phyloP scores from a whole-genome alignment of 2,888 invertebrate genomes.

The Ceraclea dissimilis region DNA sequence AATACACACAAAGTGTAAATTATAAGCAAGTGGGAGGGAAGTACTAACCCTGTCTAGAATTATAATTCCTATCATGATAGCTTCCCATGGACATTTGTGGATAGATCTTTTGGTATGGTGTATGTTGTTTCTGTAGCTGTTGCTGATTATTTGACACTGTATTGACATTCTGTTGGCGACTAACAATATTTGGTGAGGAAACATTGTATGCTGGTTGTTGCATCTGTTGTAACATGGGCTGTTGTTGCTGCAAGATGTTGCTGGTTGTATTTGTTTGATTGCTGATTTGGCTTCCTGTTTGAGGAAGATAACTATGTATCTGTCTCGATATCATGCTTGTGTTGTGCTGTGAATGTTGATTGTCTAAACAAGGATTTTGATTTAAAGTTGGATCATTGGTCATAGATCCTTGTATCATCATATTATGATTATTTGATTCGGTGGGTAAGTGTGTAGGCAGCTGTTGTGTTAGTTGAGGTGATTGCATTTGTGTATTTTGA shows the following conservation, averaged over 20 bases:
- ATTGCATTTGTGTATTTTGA: slow-evolving; percentile 32
- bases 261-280: slow-evolving; percentile 5
- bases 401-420: slow-evolving; percentile 19
- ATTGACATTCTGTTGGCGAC: slow-evolving; percentile 7
- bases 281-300: slow-evolving; percentile 4
- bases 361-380: slow-evolving; percentile 8
- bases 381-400: slow-evolving; percentile 6
- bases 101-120: slow-evolving; percentile 21
- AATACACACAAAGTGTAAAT: not conserved
- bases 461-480: slow-evolving; percentile 37
- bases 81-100: slow-evolving; percentile 14
- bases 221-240: slow-evolving; percentile 21
- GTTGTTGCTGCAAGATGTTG: slow-evolving; percentile 12
- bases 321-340: slow-evolving; percentile 12
- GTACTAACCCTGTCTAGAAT: not conserved
- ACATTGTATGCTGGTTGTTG: slow-evolving; percentile 17
- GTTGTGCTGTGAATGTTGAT: slow-evolving; percentile 7
- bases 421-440: slow-evolving; percentile 18
- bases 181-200: slow-evolving; percentile 9
- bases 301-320: slow-evolving; percentile 11
- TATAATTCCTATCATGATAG: slow-evolving; percentile 21
- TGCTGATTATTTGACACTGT: slow-evolving; percentile 6
- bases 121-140: slow-evolving; percentile 25
- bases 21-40: no score
- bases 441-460: slow-evolving; percentile 29